Percentiles rank a stretch among this genome's conserved stretches.
phyloP scores from a whole-genome alignment of 1,140 invertebrate species.

The Drosophila aff. region DNA sequence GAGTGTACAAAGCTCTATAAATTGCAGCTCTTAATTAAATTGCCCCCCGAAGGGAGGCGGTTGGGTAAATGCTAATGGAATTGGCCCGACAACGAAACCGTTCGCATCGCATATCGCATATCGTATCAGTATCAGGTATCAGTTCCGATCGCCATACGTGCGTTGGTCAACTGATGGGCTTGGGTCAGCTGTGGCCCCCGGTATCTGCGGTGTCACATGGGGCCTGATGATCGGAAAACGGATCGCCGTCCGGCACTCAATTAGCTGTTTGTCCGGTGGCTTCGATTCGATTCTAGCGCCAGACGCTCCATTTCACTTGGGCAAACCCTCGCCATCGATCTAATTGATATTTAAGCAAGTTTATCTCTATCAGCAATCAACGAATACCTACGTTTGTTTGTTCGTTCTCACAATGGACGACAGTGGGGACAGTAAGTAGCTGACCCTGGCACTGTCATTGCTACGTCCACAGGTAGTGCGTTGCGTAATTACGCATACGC shows the following conservation, averaged over 20 bases:
- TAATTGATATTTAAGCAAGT: slow-evolving; percentile 78
- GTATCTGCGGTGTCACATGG: slow-evolving; percentile 55
- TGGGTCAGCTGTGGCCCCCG: slow-evolving; percentile 7
- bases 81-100: slow-evolving; percentile 55
- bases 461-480: neutral
- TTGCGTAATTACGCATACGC: slow-evolving; percentile 72
- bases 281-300: slow-evolving; percentile 12
- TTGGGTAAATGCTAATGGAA: slow-evolving; percentile 22
- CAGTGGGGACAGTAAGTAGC: slow-evolving; percentile 31
- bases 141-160: slow-evolving; percentile 54
- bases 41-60: slow-evolving; percentile 4
- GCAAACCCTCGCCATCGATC: slow-evolving; percentile 38
- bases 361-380: slow-evolving; percentile 65
- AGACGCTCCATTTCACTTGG: slow-evolving; percentile 26
- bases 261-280: slow-evolving; percentile 30
- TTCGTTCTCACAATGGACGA: slow-evolving; percentile 31
- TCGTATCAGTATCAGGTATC: slow-evolving; percentile 45
- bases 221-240: slow-evolving; percentile 36
- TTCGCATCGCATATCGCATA: slow-evolving; percentile 11
- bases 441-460: slow-evolving; percentile 58
- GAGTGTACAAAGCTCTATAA: slow-evolving; percentile 60
- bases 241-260: slow-evolving; percentile 30
- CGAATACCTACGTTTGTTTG: slow-evolving; percentile 36
- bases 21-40: slow-evolving; percentile 75
- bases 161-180: slow-evolving; percentile 49